phyloP scores from a whole-genome alignment of 2,888 invertebrate species.

The Entomobrya proxima region DNA sequence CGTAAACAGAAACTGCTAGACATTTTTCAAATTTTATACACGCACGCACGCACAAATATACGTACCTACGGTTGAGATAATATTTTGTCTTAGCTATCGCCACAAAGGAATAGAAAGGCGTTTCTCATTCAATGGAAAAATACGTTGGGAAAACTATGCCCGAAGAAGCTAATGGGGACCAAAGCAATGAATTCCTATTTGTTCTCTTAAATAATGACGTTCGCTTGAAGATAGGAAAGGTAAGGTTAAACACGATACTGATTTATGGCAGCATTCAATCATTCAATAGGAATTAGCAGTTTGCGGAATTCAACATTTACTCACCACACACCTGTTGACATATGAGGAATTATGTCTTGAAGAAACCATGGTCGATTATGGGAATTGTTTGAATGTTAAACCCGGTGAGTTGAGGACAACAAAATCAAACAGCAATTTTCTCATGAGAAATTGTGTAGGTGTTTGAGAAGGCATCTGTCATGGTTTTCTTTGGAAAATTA shows the following conservation, averaged over 20 bases:
- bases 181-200: conserved; percentile 12
- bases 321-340: too few species aligned
- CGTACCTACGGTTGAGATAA: not conserved
- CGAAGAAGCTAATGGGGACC: not conserved
- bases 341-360: too few species aligned
- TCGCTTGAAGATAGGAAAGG: not conserved
- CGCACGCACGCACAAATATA: conserved; percentile 2
- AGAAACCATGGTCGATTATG: too few species aligned
- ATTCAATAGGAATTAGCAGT: too few species aligned
- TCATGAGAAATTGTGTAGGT: too few species aligned
- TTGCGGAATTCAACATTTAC: too few species aligned
- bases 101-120: conserved; percentile 51
- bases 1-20: not conserved
- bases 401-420: too few species aligned
- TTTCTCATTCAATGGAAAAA: conserved; percentile 49
- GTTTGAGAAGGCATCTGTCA: too few species aligned
- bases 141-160: conserved; percentile 4
- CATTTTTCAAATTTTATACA: not conserved
- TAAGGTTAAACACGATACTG: not conserved
- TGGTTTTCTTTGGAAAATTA: too few species aligned
- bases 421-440: too few species aligned
- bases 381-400: too few species aligned
- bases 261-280: too few species aligned
- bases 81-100: conserved; percentile 11
- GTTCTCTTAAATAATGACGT: not conserved